These are phyloP conservation scores for Phyllostomus hastatus DNA, from an alignment of 2,113 vertebrate species.

Conservation along the genomic window DNA sequence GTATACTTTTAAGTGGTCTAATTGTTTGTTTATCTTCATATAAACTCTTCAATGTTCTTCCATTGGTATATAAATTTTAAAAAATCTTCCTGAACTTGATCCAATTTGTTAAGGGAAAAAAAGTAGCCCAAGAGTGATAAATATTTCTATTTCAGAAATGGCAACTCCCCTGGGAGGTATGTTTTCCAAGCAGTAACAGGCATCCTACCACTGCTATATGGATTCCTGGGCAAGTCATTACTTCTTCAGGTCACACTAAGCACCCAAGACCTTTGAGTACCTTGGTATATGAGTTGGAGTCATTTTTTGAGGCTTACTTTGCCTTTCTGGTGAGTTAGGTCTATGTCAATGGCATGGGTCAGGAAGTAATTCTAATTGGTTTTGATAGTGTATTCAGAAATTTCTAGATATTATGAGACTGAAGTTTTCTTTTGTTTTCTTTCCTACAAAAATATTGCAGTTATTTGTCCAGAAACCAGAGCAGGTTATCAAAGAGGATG, in stretches of 20 bases:
- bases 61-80: neutral
- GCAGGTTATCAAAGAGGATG: constrained; percentile 85
- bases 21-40: neutral
- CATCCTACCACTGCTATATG: constrained; percentile 77
- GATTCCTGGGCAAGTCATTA: constrained; percentile 81
- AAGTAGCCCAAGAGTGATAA: neutral
- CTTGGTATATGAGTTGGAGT: constrained; percentile 94
- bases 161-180: constrained; percentile 87
- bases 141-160: constrained; percentile 70
- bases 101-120: neutral
- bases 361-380: constrained; percentile 97
- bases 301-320: constrained; percentile 96
- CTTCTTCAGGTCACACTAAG: constrained; percentile 80
- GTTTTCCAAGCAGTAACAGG: constrained; percentile 82
- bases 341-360: constrained; percentile 96
- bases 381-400: constrained; percentile 92
- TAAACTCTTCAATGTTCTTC: neutral
- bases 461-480: constrained; percentile 98
- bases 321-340: constrained; percentile 97
- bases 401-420: constrained; percentile 97
- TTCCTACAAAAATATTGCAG: constrained; percentile 96
- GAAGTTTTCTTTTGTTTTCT: constrained; percentile 84
- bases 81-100: neutral
- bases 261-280: constrained; percentile 82
- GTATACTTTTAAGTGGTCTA: neutral